Evolutionary conservation across 1,140 invertebrate genomes (phyloP), one percentile per base, ranked within the genome.

Genomic region (Drosophila persimilis): DNA sequence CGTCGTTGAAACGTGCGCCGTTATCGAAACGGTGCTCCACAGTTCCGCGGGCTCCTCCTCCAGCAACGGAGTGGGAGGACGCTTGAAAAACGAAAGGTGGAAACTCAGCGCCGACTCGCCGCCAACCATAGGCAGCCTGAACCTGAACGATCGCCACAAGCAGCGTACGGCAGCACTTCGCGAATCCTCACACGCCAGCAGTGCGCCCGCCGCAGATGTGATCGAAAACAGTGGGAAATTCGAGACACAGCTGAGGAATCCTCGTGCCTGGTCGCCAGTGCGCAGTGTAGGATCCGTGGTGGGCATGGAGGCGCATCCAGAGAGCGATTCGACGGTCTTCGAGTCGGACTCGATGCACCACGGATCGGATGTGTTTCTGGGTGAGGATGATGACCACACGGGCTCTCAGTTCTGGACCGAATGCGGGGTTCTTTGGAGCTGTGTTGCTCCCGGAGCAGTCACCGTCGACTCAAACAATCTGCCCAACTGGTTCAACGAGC

Each of bases 191-290:
- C 90, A 91, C 43, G 79, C 90, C 3, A 90, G 86, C 6, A 90
- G 89, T 53, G 89, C 88, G 2, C 90, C 90, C 1, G 90, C 88
- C 0, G 77, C 86, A 2, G 85, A 89, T 46, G 67, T 91, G 0
- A 71, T 90, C 5, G 91, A 89, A 59, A 78, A 91, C 5, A 83
- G 80, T 5, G 90, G 90, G 5, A 93, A 92, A 66, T 93, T 91
- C 69, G 92, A 93, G 65, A 92, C 91, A 0, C 92, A 92, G 60
- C 79, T 92, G 5, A 93, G 94, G 67, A 96, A 96, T 92, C 95
- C 95, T 35, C 93, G 95, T 80, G 95, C 95, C 20, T 96, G 96
- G 96, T 96, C 95, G 89, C 96, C 96, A 13, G 95, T 96, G 11
- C 94, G 95, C 72, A 96, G 95, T 71, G 95, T 96, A 11, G 96